These are phyloP conservation scores for Polypedilum vanderplanki DNA, from an alignment of 1,140 invertebrate genomes.

Conservation along the genomic window DNA sequence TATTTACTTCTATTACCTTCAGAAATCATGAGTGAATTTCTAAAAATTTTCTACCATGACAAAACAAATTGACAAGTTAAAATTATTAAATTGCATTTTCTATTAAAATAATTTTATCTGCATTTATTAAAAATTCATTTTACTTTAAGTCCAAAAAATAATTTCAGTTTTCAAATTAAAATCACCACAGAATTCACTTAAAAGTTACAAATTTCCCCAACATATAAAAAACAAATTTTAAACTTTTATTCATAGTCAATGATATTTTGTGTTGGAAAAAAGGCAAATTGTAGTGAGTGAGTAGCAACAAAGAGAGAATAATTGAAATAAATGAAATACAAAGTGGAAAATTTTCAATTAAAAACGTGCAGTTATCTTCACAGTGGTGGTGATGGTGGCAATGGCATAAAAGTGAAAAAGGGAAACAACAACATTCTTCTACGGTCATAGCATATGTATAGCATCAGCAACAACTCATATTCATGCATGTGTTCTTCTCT, in stretches of 20 bases:
- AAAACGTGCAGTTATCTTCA: neutral
- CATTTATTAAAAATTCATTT: neutral
- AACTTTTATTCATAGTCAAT: neutral
- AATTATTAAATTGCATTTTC: no score
- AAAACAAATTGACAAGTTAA: no score
- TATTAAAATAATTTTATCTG: no score
- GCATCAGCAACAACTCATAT: slow-evolving; percentile 6
- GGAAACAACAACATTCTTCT: neutral
- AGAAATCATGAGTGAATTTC: no score
- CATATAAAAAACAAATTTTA: neutral
- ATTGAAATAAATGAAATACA: slow-evolving; percentile 3
- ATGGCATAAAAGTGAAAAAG: neutral
- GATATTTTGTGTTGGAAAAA: neutral
- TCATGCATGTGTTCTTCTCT: neutral
- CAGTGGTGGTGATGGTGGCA: neutral
- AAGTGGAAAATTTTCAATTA: neutral
- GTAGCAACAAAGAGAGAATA: neutral
- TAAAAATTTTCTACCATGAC: no score
- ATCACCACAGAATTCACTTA: neutral
- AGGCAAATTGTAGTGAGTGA: neutral
- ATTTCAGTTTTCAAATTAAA: neutral
- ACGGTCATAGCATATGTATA: neutral
- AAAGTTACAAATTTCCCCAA: neutral
- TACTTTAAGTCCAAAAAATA: neutral
- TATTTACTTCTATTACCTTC: no score